Evolutionary conservation across 1,140 invertebrate genomes (phyloP).

Genomic region (Scylla paramamosain): DNA sequence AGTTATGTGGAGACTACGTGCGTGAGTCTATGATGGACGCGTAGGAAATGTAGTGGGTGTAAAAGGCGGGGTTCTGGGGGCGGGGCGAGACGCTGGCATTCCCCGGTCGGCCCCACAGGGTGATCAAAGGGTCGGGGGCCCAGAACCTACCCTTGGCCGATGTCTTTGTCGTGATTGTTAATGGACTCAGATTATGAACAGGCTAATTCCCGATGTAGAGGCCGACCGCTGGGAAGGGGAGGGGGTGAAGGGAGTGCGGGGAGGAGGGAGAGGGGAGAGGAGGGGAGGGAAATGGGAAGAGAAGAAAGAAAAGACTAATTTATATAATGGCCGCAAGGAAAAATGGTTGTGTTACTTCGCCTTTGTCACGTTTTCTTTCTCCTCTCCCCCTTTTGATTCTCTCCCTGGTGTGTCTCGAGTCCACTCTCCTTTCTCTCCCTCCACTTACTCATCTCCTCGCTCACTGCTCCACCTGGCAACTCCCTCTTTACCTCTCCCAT

Average conservation of each 20-base stretch:
- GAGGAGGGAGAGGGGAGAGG: neutral
- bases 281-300: neutral
- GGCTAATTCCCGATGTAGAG: constrained; percentile 61
- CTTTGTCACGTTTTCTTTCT: constrained; percentile 25
- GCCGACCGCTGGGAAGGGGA: neutral
- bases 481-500: neutral
- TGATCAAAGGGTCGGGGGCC: constrained; percentile 57
- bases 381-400: constrained; percentile 2
- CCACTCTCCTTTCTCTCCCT: neutral
- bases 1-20: neutral
- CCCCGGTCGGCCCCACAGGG: constrained; percentile 53
- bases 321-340: constrained; percentile 42
- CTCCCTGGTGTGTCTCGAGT: neutral
- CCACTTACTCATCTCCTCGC: neutral
- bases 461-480: neutral
- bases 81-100: neutral
- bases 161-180: constrained; percentile 66
- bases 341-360: constrained; percentile 41
- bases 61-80: neutral
- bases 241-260: neutral
- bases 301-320: constrained; percentile 38
- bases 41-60: neutral
- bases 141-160: constrained; percentile 29
- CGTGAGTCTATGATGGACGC: neutral
- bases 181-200: constrained; percentile 67